Evolutionary conservation across 2,113 vertebrate species (phyloP).

Genomic region (Centropus bengalensis): DNA sequence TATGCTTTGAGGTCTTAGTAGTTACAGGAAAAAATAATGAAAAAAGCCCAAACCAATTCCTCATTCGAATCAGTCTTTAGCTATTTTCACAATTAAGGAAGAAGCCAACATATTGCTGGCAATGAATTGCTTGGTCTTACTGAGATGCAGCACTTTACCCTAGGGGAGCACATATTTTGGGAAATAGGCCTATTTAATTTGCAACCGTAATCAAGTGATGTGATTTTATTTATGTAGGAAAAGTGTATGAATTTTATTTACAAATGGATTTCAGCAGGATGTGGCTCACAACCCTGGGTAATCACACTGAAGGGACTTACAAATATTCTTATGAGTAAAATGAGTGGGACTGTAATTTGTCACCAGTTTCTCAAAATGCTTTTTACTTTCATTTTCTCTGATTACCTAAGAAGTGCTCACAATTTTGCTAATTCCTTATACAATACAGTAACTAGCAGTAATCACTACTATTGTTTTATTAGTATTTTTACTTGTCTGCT

Average conservation of each 20-base stretch:
- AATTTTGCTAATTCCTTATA: background rate
- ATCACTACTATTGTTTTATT: background rate
- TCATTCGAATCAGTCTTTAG: background rate
- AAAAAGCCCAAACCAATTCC: background rate
- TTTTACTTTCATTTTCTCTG: background rate
- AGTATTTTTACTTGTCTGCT: background rate
- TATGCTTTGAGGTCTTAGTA: background rate
- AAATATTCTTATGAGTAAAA: background rate
- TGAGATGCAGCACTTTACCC: constrained; percentile 23
- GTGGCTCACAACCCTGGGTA: background rate
- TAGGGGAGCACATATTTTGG: background rate
- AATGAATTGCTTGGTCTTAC: constrained; percentile 3
- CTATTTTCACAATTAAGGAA: constrained; percentile 27
- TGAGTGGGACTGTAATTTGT: background rate
- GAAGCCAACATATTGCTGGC: background rate
- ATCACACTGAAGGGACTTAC: background rate
- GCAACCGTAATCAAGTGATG: background rate
- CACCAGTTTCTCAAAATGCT: background rate
- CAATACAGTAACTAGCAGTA: background rate
- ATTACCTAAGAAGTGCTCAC: background rate
- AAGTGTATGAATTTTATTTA: constrained; percentile 34
- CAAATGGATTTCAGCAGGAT: constrained; percentile 17
- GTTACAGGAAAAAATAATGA: background rate
- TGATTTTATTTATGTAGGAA: constrained; percentile 24
- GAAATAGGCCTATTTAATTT: constrained; percentile 34